phyloP scores from a whole-genome alignment of 1,140 invertebrate species.

The Tyrophagus putrescentiae region DNA sequence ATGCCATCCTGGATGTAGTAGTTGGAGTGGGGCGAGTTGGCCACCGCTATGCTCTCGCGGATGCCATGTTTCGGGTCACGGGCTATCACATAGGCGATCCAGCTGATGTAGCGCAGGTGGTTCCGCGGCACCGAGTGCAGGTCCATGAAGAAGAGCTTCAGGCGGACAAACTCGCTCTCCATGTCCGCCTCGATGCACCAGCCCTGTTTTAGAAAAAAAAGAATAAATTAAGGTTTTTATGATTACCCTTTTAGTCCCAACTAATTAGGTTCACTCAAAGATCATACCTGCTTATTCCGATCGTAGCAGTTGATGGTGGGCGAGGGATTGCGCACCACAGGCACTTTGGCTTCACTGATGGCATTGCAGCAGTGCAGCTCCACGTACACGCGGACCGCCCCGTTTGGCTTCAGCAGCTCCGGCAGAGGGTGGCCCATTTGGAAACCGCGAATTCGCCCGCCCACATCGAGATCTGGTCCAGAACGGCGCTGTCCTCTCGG shows the following conservation, averaged over 20 bases:
- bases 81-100: conserved; percentile 53
- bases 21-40: conserved; percentile 58
- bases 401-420: conserved; percentile 25
- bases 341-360: conserved; percentile 50
- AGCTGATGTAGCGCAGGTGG: conserved; percentile 57
- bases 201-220: conserved; percentile 35
- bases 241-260: no score
- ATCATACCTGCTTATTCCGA: conserved; percentile 48
- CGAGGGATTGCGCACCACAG: conserved; percentile 28
- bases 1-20: conserved; percentile 68
- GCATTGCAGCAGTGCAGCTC: conserved; percentile 60
- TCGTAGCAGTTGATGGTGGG: conserved; percentile 55
- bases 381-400: conserved; percentile 47
- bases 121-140: conserved; percentile 71
- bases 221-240: background rate
- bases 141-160: conserved; percentile 61
- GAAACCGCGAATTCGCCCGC: conserved; percentile 56
- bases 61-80: conserved; percentile 30
- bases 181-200: conserved; percentile 68
- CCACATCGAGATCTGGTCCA: conserved; percentile 59
- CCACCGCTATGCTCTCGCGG: conserved; percentile 39
- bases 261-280: background rate
- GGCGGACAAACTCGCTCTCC: conserved; percentile 56
- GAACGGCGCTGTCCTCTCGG: conserved; percentile 53
- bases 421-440: conserved; percentile 38